Evolutionary conservation across 2,113 vertebrate genomes (phyloP).

Genomic region (Edolisoma coerulescens): DNA sequence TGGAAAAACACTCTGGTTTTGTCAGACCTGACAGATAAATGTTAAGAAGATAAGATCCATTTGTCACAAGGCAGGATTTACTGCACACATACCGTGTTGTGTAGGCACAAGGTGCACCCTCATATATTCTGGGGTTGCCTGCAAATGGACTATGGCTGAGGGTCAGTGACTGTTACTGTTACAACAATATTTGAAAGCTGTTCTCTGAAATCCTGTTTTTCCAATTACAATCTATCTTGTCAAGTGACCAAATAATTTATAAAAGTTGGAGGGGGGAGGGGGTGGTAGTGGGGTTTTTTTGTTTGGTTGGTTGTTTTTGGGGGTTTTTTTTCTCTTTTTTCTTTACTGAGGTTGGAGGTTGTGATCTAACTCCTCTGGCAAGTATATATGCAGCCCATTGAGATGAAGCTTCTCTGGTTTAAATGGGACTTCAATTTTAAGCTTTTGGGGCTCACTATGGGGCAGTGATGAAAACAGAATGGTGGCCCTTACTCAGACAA

Average conservation of each 20-base stretch:
- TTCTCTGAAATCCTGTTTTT: background rate
- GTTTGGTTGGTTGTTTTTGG: background rate
- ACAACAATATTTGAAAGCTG: background rate
- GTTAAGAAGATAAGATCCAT: background rate
- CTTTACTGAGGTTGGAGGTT: background rate
- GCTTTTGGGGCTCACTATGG: background rate
- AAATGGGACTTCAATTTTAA: background rate
- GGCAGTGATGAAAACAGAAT: background rate
- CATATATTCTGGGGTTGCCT: background rate
- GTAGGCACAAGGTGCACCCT: background rate
- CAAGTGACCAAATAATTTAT: background rate
- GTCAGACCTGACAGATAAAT: background rate
- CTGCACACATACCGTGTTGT: background rate
- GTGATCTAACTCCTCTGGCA: background rate
- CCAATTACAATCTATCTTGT: background rate
- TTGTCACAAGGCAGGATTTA: background rate
- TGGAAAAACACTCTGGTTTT: background rate
- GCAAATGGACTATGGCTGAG: background rate
- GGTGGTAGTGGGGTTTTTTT: background rate
- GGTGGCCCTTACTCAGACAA: background rate
- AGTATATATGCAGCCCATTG: background rate
- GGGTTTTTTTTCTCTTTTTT: background rate
- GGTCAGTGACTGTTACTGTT: background rate
- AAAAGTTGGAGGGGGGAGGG: rapidly evolving
- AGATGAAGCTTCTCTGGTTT: background rate